Percentiles rank a stretch among this genome's conserved stretches.
Evolutionary conservation across 2,113 vertebrate genomes (phyloP).

Genomic region (Arenaria interpres): DNA sequence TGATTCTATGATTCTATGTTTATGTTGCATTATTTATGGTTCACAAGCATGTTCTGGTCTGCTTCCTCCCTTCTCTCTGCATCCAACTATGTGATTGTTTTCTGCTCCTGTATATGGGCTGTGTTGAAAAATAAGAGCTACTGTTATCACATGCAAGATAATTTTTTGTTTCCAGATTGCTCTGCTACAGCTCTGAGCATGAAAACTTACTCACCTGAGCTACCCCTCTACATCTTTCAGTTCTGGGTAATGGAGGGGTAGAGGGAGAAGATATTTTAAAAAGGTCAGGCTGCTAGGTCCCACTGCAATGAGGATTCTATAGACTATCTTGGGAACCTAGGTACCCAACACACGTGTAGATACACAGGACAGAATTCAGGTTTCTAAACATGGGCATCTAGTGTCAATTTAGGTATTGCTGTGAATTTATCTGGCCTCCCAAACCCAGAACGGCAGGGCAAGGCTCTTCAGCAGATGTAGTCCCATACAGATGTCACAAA

Average conservation of each 20-base stretch:
- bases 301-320: background rate
- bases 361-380: background rate
- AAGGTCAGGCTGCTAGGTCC: background rate
- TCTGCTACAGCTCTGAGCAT: background rate
- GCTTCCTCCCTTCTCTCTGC: background rate
- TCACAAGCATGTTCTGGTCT: background rate
- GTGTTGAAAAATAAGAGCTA: background rate
- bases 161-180: background rate
- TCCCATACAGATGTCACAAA: background rate
- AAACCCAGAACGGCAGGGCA: background rate
- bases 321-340: background rate
- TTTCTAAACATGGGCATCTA: background rate
- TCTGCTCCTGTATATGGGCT: background rate
- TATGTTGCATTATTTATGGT: background rate
- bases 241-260: background rate
- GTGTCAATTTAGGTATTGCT: background rate
- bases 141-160: fast-evolving
- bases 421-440: background rate
- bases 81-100: background rate
- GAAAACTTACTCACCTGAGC: background rate
- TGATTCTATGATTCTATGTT: background rate
- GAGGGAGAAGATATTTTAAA: background rate
- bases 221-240: background rate
- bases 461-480: background rate
- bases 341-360: background rate